These are phyloP conservation scores for Tridacna gigas DNA, from an alignment of 2,888 invertebrate species.

Conservation along the genomic window DNA sequence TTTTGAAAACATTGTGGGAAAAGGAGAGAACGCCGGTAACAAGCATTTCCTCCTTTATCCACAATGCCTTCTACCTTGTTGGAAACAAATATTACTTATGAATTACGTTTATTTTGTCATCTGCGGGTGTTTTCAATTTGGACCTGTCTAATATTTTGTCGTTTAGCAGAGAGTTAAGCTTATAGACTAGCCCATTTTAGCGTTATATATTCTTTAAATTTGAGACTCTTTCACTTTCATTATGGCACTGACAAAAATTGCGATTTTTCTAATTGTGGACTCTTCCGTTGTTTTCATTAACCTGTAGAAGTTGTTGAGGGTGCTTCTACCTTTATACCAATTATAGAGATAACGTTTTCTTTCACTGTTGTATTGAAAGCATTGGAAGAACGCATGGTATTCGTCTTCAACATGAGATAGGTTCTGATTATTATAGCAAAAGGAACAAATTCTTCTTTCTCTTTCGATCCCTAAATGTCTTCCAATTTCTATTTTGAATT, in stretches of 20 bases:
- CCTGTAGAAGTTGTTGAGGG: background rate
- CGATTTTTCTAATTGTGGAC: background rate
- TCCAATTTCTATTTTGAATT: background rate
- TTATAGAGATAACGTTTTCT: constrained; percentile 3
- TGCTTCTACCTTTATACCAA: constrained; percentile 10
- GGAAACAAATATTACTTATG: too few relatives aligned
- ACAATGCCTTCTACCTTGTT: too few relatives aligned
- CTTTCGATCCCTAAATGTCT: background rate
- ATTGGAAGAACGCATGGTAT: constrained; percentile 33
- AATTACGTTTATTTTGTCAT: too few relatives aligned
- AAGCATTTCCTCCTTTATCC: too few relatives aligned
- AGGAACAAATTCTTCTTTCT: constrained; percentile 12
- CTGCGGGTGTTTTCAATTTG: too few relatives aligned
- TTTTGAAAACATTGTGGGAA: too few relatives aligned
- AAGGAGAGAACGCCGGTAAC: too few relatives aligned
- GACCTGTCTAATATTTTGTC: too few relatives aligned
- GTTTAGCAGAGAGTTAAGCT: background rate
- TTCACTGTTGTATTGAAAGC: constrained; percentile 3
- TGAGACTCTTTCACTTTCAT: constrained; percentile 2
- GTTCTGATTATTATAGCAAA: constrained; percentile 2
- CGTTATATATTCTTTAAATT: background rate
- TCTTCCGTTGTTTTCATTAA: constrained; percentile 4
- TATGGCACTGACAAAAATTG: background rate
- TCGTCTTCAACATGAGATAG: constrained; percentile 20
- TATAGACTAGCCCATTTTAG: too few relatives aligned